Conservation (phyloP, 2,888 invertebrate species). For the Aricia artaxerxes region DNA sequence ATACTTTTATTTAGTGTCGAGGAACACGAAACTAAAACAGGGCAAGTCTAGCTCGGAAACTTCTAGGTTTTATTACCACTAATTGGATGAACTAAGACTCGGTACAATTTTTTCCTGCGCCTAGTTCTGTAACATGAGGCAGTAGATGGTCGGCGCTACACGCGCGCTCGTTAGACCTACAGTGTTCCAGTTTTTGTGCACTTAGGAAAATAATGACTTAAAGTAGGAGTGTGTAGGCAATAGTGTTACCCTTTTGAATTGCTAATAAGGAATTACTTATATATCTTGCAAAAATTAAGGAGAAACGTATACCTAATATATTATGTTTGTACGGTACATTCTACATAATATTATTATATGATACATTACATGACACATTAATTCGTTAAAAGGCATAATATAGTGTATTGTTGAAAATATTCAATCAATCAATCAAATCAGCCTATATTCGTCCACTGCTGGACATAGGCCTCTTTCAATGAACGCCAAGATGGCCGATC, state of each 20-base stretch:
- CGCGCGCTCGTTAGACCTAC: background rate
- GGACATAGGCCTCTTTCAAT: too few species aligned
- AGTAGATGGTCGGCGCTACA: background rate
- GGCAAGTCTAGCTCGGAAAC: background rate
- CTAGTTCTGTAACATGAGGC: background rate
- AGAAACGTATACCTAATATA: too few species aligned
- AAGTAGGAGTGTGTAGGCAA: background rate
- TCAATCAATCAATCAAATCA: too few species aligned
- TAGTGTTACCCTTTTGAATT: background rate
- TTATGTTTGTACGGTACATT: too few species aligned
- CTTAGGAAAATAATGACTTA: background rate
- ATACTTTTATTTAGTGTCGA: background rate
- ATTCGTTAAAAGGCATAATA: too few species aligned
- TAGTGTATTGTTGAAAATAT: too few species aligned
- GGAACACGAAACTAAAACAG: background rate
- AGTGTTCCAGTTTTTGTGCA: background rate
- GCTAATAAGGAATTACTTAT: background rate
- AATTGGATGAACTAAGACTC: background rate
- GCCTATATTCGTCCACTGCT: too few species aligned
- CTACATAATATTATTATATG: too few species aligned
- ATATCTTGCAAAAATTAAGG: background rate
- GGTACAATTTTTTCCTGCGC: background rate
- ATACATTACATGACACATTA: too few species aligned
- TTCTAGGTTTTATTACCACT: slow-evolving; percentile 7
- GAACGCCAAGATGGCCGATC: too few species aligned